phyloP scores from a whole-genome alignment of 2,113 vertebrate genomes.

The Lagopus muta region DNA sequence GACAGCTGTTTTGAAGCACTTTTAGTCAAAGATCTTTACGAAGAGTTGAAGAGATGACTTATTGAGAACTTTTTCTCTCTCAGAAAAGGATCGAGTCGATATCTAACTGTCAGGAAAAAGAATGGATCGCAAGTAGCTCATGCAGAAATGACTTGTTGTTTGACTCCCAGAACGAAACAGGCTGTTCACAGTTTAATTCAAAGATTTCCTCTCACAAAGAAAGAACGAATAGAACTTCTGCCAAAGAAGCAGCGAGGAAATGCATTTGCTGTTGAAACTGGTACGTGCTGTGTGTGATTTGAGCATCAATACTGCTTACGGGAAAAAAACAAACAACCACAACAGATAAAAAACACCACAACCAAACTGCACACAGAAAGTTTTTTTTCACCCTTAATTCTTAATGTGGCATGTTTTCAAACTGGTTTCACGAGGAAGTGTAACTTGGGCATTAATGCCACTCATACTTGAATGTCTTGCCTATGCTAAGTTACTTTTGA shows the following conservation, averaged over 20 bases:
- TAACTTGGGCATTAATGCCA: neutral
- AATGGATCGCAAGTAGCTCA: constrained; percentile 77
- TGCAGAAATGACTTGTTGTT: constrained; percentile 81
- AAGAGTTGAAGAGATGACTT: neutral
- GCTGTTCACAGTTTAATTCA: constrained; percentile 82
- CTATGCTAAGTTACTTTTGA: neutral
- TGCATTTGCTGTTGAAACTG: constrained; percentile 75
- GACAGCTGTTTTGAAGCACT: neutral
- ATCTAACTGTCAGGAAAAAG: constrained; percentile 90
- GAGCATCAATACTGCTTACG: neutral
- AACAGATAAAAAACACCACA: neutral
- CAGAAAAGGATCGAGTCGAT: constrained; percentile 88
- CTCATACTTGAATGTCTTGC: neutral
- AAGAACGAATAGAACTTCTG: constrained; percentile 86
- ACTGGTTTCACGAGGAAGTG: neutral
- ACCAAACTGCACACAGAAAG: neutral
- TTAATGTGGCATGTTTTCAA: neutral
- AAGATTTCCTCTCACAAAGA: constrained; percentile 88
- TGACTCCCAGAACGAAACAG: constrained; percentile 81
- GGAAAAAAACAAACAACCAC: neutral
- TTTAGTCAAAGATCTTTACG: neutral
- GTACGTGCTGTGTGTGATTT: constrained; percentile 74
- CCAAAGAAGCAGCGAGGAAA: constrained; percentile 80
- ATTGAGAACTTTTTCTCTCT: neutral
- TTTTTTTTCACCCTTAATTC: neutral